Evolutionary conservation across 1,140 invertebrate species (phyloP), one percentile per base, ranked within the genome.

Genomic region (Holcopasites calliopsidis): DNA sequence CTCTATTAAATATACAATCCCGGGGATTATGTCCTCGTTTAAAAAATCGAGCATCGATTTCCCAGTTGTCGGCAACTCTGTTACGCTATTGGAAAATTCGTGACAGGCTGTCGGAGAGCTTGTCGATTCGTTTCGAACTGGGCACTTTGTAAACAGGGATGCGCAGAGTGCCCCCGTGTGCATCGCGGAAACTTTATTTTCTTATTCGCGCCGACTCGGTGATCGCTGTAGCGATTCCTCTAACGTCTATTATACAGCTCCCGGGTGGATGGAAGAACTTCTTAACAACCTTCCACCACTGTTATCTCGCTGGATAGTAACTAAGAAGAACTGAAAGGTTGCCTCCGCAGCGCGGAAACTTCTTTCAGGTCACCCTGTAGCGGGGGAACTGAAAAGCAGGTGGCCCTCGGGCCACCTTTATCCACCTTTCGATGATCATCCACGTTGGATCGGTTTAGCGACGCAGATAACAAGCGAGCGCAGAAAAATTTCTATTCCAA

Each of bases 301-400:
- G 50, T 35, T 55, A 26, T n/a, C 21, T 11, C 3, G 10, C 1
- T 33, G 18, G 38, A 65, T 44, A 35, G 38, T n/a, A 33, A 54
- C n/a, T 13, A 23, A 55, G 38, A 55, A 35, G 26, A 44, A 73
- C 23, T 5, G 3, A 35, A 21, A n/a, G 13, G 3, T 4, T 8
- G 2, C n/a, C n/a, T n/a, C n/a, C n/a, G n/a, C n/a, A n/a, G n/a
- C 1, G 6, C 2, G 21, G 31, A 28, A 75, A 79, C 28, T 61
- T 76, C 13, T 1, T 58, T 50, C 26, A 13, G 50, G 44, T 61
- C 82, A 79, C 75, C 40, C 52, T 40, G 47, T 84, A 74, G 50
- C 38, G 42, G n/a, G 23, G n/a, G 23, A 58, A 38, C 61, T 38
- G 31, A 57, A 77, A 80, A 82, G 76, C 85, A 86, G 85, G 84